Evolutionary conservation across 2,797 vertebrate species (phyloP), one percentile per base, ranked within the genome.

Genomic region (Harpagifer antarcticus): DNA sequence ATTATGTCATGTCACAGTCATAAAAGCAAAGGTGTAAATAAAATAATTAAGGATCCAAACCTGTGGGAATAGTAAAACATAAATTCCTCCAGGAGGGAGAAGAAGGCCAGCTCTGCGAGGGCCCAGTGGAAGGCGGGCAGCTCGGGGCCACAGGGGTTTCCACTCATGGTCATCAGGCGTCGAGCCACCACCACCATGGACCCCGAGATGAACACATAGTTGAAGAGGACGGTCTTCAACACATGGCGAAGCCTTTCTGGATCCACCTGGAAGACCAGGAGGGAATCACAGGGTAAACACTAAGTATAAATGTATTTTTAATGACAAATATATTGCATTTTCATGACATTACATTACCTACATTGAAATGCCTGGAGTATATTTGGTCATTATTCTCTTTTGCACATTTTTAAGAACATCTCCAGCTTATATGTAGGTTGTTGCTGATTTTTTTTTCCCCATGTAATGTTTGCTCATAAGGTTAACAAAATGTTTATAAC

Each of bases 21-120:
- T 7, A 33, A 16, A 37, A 53, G 3, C 14, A 12, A 7, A 17
- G 5, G 10, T 67, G 3, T 48, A 12, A 60, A 42, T 12, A n/a
- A 7, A 5, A 19, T 4, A 12, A 20, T 12, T 0, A 50, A 17
- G 1, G 5, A 33, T 53, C 37, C 48, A 12, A 78, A 97, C 98
- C 96, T 93, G 94, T 99, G 98, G 11, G 96, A 95, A 68, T 99
- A 99, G 92, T 98, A 99, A 90, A 99, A 99, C 40, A 98, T 47
- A 8, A 98, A 47, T 88, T 99, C 98, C 84, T 98, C 97, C 27
- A 94, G 0, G 16, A 97, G 31, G 47, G 88, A 80, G 47, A 95
- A 97, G 78, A 95, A 0, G 0, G 92, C 89, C 64, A 99, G 80
- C 85, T 99, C 97, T 76, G 93, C 64, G 67, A 99, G 95, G 49